A percentile compares a stretch with the other conserved stretches of the same genome.
Conservation (phyloP, 2,113 vertebrate genomes). For the Psilopsiagon aymara region DNA sequence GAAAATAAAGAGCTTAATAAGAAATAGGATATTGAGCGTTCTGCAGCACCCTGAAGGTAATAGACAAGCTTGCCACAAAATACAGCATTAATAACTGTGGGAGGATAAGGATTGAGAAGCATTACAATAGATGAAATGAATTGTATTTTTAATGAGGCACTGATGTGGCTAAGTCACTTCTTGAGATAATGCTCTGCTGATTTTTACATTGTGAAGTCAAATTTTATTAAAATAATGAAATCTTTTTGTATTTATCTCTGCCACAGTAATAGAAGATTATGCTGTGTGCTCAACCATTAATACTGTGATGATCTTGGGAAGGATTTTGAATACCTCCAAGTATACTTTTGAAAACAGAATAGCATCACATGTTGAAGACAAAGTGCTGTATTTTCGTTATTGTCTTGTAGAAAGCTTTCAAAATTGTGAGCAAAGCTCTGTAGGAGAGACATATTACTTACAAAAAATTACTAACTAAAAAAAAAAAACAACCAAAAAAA, state of each 20-base stretch:
- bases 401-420: background rate
- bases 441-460: background rate
- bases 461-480: background rate
- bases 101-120: background rate
- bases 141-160: background rate
- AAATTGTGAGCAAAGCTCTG: background rate
- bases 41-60: background rate
- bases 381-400: background rate
- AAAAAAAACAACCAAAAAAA: background rate
- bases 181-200: slow-evolving; percentile 1
- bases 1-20: background rate
- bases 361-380: background rate
- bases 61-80: background rate
- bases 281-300: background rate
- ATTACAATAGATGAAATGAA: background rate
- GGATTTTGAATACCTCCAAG: background rate
- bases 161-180: background rate
- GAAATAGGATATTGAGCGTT: background rate
- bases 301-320: background rate
- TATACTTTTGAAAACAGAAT: background rate
- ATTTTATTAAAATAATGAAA: background rate
- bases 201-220: slow-evolving; percentile 17
- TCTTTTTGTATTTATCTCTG: background rate
- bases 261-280: background rate
- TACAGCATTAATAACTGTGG: background rate